Base-by-base conservation (phyloP, 2,797 vertebrate species). In the Eulemur coronatus region DNA sequence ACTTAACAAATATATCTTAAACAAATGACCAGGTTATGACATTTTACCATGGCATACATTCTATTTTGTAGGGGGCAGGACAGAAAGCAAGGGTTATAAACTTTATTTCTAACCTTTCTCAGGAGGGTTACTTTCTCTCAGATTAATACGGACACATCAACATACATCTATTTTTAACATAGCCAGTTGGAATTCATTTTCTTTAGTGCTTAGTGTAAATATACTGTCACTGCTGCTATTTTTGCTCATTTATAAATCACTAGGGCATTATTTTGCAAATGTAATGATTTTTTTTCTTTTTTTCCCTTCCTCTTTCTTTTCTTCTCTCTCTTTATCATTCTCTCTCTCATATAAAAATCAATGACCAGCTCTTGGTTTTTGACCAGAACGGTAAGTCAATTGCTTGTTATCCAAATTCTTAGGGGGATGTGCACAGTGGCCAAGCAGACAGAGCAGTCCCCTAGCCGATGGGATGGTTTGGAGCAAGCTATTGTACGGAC, bases 71-170 rank as follows among this genome's bases (percentile, higher is more conserved):
- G 76, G 81, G 6, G 9, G 24, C 18, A 70, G 70, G 18, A 43
- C 65, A 86, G 69, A 88, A 96, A 91, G 46, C 30, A 26, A 65
- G 92, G 26, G 22, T 67, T 5, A 1, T 13, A 9, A 43, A n/a
- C 17, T 89, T 79, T 38, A 88, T 55, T 50, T 95, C 84, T 76
- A 61, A 63, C 24, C 7, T 46, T 94, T 92, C 63, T 20, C 28
- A 48, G 9, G 4, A 67, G 73, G 43, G 30, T 3, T 41, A 2
- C 43, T 14, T 72, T 67, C 55, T 41, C 33, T 57, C 13, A 33
- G 7, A 43, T 14, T 15, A n/a, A 33, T 48, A 10, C 18, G 18
- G 5, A 7, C 7, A 0, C 30, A 69, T 22, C 35, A 33, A 59
- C 0, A 17, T 4, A 14, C 2, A 18, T 30, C 13, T 63, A 4